A percentile compares a stretch with the other conserved stretches of the same genome.
Conservation (phyloP, 2,888 invertebrate genomes). For the Thelaira solivaga region DNA sequence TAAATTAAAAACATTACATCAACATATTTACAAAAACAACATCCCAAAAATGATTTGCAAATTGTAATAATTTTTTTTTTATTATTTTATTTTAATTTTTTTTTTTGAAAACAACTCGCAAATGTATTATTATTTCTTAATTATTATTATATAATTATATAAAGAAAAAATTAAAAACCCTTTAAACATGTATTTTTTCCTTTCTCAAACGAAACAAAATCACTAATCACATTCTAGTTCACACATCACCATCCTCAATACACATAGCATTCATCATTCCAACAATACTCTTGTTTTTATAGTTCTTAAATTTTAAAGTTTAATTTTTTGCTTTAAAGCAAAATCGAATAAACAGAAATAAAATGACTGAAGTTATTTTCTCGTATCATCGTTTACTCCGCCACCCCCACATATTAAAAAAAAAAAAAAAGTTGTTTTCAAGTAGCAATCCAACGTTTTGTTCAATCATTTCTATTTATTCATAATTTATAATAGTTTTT, state of each 20-base stretch:
- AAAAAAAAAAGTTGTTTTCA: conserved; percentile 54
- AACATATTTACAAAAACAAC: conserved; percentile 57
- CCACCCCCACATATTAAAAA: too few relatives aligned
- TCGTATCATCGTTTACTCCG: too few relatives aligned
- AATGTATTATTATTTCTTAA: conserved; percentile 74
- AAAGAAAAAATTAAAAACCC: conserved; percentile 73
- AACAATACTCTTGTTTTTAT: neutral
- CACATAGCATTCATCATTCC: neutral
- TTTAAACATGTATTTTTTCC: conserved; percentile 48
- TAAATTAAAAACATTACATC: conserved; percentile 59
- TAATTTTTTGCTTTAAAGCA: conserved; percentile 28
- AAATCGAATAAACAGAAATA: conserved; percentile 5
- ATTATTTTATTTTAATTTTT: conserved; percentile 59
- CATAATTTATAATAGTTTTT: conserved; percentile 4
- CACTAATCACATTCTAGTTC: too few relatives aligned
- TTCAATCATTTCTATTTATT: neutral
- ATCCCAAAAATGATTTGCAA: conserved; percentile 69
- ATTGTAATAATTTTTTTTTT: conserved; percentile 68
- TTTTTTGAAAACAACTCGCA: conserved; percentile 65
- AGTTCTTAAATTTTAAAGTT: conserved; percentile 13
- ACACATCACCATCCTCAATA: neutral
- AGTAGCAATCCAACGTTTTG: neutral
- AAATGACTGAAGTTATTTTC: too few relatives aligned
- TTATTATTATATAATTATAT: conserved; percentile 75
- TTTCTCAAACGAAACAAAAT: neutral